Percentiles rank a stretch among this genome's conserved stretches.
phyloP scores from a whole-genome alignment of 2,888 invertebrate genomes.

The Drosophila stalkeri region DNA sequence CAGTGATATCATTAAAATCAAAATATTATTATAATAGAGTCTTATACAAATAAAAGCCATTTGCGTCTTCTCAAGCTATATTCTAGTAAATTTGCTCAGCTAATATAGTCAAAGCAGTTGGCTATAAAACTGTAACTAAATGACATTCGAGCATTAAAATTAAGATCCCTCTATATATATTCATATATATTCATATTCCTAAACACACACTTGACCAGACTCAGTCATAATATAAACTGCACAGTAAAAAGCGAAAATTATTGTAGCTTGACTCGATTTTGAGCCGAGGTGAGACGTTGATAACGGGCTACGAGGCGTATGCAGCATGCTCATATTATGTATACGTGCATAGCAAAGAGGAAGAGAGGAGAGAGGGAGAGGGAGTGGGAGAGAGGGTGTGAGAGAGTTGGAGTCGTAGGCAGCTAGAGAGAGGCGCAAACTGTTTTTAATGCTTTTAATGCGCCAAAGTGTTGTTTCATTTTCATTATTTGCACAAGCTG shows the following conservation, averaged over 20 bases:
- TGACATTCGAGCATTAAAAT: not conserved
- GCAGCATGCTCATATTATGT: conserved; percentile 65
- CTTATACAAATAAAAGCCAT: too few species aligned
- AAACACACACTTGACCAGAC: not conserved
- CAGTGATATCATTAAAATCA: too few species aligned
- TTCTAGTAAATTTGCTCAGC: too few species aligned
- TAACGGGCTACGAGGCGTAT: conserved; percentile 66
- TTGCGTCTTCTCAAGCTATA: too few species aligned
- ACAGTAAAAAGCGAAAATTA: conserved; percentile 3
- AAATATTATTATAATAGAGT: too few species aligned
- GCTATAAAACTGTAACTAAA: not conserved
- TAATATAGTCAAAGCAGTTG: too few species aligned
- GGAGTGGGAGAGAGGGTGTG: not conserved
- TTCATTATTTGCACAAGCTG: conserved; percentile 80
- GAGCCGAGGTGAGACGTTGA: not conserved
- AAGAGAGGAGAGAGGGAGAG: too few species aligned
- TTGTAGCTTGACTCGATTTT: conserved; percentile 26
- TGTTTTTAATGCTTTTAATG: conserved; percentile 82
- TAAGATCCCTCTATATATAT: not conserved
- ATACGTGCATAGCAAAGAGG: conserved; percentile 55
- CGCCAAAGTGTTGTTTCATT: conserved; percentile 81
- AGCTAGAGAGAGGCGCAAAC: conserved; percentile 55
- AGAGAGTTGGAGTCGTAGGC: not conserved
- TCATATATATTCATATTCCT: not conserved
- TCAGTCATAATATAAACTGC: not conserved